Conservation (phyloP, 2,888 invertebrate genomes). For the Timandra comae region DNA sequence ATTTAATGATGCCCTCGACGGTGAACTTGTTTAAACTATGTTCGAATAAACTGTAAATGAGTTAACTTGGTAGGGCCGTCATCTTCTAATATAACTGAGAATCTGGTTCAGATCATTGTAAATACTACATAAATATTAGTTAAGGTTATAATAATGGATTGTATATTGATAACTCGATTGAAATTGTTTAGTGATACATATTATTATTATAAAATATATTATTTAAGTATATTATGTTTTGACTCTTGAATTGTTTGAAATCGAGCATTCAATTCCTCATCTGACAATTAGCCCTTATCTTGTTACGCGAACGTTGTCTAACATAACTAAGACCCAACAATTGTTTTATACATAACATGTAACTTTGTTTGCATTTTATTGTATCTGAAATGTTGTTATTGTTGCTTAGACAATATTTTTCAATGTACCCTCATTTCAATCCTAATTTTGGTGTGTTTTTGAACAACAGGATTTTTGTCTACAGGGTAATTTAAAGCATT, state of each 20-base stretch:
- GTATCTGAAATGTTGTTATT: no score
- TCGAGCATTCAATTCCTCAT: no score
- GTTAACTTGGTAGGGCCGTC: no score
- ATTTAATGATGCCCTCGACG: conserved; percentile 21
- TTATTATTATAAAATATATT: conserved; percentile 24
- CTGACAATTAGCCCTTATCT: no score
- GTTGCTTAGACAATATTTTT: no score
- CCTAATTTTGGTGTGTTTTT: not conserved
- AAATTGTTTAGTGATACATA: conserved; percentile 36
- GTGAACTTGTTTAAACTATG: conserved; percentile 16
- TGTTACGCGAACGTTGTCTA: no score
- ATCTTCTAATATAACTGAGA: conserved; percentile 69
- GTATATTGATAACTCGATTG: conserved; percentile 35
- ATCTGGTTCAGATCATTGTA: conserved; percentile 70
- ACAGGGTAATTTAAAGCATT: conserved; percentile 54
- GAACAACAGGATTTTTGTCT: conserved; percentile 32
- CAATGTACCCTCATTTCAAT: not conserved
- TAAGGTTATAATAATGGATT: conserved; percentile 28
- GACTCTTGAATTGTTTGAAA: conserved; percentile 19
- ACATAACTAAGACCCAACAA: no score
- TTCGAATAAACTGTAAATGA: no score
- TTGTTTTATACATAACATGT: no score
- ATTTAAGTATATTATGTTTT: conserved; percentile 21
- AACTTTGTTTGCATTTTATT: no score
- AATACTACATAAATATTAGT: conserved; percentile 47